A percentile compares a stretch with the other conserved stretches of the same genome.
These are phyloP conservation scores for Hemaris fuciformis DNA, from an alignment of 2,888 invertebrate species.

Conservation along the genomic window DNA sequence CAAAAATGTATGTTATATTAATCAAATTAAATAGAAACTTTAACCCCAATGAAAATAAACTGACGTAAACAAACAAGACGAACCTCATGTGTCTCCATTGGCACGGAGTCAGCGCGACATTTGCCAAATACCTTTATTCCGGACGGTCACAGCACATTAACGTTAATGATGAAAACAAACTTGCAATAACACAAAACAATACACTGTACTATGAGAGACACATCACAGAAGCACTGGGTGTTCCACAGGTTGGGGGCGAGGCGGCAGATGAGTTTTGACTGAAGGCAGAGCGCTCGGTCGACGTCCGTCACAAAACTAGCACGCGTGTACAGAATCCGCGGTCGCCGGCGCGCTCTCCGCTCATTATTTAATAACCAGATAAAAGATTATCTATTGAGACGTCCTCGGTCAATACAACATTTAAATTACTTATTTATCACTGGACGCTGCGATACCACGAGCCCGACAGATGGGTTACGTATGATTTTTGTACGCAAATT, in stretches of 20 bases:
- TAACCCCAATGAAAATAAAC: background rate
- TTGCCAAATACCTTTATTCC: conserved; percentile 21
- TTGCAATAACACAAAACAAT: background rate
- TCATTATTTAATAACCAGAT: conserved; percentile 78
- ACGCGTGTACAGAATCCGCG: conserved; percentile 43
- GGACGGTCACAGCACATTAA: background rate
- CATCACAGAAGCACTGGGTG: conserved; percentile 4
- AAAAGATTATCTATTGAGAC: conserved; percentile 76
- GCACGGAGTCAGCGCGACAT: conserved; percentile 14
- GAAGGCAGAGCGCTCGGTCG: conserved; percentile 14
- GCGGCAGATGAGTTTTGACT: background rate
- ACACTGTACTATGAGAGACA: background rate
- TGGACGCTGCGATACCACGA: conserved; percentile 36
- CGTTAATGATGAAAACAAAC: background rate
- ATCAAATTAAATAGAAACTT: background rate
- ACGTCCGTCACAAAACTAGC: conserved; percentile 42
- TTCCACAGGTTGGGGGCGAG: background rate
- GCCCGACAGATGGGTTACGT: conserved; percentile 24
- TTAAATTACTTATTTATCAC: conserved; percentile 62
- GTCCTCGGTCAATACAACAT: conserved; percentile 68
- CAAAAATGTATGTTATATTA: background rate
- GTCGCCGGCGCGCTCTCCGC: conserved; percentile 45
- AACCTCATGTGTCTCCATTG: conserved; percentile 33
- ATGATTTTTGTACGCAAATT: background rate
- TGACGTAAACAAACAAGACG: conserved; percentile 52